A percentile compares a stretch with the other conserved stretches of the same genome.
These are phyloP conservation scores for Drosophila mulleri DNA, from an alignment of 2,888 invertebrate species.

Conservation along the genomic window DNA sequence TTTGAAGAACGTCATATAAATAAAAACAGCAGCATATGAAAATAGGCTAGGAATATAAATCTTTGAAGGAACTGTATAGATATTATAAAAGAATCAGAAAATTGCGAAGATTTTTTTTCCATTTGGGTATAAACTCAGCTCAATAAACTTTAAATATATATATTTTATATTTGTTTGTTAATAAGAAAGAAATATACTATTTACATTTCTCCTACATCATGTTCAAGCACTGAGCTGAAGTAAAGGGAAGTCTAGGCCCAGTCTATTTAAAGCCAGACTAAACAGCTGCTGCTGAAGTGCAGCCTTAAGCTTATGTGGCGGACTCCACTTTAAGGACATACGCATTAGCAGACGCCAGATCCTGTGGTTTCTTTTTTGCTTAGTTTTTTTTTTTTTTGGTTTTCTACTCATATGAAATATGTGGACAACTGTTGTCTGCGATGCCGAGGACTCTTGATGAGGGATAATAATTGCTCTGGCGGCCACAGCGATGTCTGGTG, in stretches of 20 bases:
- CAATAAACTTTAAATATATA: too few species aligned
- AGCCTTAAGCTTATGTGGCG: neutral
- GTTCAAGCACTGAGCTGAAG: neutral
- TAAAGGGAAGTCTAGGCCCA: neutral
- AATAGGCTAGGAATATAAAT: too few species aligned
- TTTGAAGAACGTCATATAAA: too few species aligned
- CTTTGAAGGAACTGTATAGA: neutral
- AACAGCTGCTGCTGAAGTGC: neutral
- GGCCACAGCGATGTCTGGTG: conserved; percentile 38
- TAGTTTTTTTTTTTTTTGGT: neutral
- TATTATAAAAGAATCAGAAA: neutral
- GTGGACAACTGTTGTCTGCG: conserved; percentile 55
- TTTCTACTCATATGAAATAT: conserved; percentile 7
- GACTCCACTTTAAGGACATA: neutral
- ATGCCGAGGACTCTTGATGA: conserved; percentile 36
- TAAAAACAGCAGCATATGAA: too few species aligned
- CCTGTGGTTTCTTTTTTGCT: conserved; percentile 23
- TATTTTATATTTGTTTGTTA: neutral
- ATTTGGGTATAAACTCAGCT: neutral
- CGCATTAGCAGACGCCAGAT: conserved; percentile 26
- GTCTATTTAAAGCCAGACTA: neutral
- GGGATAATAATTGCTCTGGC: conserved; percentile 73
- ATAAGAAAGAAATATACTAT: neutral
- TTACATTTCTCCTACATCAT: neutral
- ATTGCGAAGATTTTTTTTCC: neutral